A percentile compares a stretch with the other conserved stretches of the same genome.
Evolutionary conservation across 2,113 vertebrate species (phyloP).

Genomic region (Planiliza haematocheilus): DNA sequence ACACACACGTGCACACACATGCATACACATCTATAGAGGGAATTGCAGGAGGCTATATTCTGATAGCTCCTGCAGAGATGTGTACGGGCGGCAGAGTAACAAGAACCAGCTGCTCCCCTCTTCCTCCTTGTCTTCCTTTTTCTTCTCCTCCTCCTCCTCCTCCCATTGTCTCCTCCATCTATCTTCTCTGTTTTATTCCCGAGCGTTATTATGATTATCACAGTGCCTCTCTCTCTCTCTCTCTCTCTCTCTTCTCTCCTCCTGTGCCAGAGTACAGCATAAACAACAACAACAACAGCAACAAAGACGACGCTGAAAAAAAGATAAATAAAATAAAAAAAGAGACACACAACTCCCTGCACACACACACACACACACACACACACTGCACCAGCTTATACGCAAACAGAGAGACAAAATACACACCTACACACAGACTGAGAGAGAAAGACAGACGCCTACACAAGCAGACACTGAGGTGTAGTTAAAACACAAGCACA

Average conservation of each 20-base stretch:
- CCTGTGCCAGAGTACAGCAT: conserved; percentile 33
- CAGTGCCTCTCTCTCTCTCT: conserved; percentile 25
- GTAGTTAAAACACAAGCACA: conserved; percentile 32
- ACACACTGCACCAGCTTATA: conserved; percentile 7
- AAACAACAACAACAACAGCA: conserved; percentile 44
- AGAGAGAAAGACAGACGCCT: conserved; percentile 34
- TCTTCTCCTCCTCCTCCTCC: conserved; percentile 9
- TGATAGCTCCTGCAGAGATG: conserved; percentile 62
- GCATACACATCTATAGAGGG: conserved; percentile 9
- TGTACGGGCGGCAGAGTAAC: conserved; percentile 56
- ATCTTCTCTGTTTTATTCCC: conserved; percentile 27
- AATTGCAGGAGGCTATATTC: conserved; percentile 42
- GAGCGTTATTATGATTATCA: conserved; percentile 46
- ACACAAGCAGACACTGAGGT: conserved; percentile 39
- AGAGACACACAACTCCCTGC: conserved; percentile 18
- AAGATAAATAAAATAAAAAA: too few relatives aligned
- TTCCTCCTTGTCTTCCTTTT: conserved; percentile 27
- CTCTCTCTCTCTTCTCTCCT: conserved; percentile 30
- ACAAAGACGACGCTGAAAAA: conserved; percentile 29
- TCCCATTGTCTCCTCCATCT: conserved; percentile 42
- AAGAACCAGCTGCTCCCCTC: conserved; percentile 67
- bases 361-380: background rate
- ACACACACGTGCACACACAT: conserved; percentile 8
- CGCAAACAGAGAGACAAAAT: conserved; percentile 28
- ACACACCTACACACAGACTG: conserved; percentile 21